Evolutionary conservation across 2,113 vertebrate species (phyloP).

Genomic region (Anser brachyrhynchus): DNA sequence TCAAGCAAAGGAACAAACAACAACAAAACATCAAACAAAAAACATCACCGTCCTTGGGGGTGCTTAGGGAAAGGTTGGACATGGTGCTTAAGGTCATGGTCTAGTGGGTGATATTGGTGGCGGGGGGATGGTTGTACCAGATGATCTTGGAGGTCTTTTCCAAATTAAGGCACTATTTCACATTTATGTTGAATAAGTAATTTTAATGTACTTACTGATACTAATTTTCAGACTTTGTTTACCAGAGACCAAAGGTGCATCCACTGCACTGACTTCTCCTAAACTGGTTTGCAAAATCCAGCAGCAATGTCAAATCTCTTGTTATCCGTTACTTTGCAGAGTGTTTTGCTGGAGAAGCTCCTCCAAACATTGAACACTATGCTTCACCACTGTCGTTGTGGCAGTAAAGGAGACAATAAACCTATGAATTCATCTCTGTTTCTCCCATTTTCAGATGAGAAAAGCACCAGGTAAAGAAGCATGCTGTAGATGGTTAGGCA

Average conservation of each 20-base stretch:
- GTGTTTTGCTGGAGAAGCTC: background rate
- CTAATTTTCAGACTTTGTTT: background rate
- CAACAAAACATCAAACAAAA: background rate
- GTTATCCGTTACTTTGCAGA: background rate
- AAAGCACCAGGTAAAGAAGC: background rate
- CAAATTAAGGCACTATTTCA: background rate
- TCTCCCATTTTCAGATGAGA: background rate
- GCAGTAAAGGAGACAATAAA: background rate
- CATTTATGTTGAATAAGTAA: background rate
- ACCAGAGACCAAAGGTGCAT: background rate
- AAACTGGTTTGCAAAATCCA: background rate
- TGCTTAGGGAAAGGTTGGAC: no score
- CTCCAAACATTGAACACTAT: background rate
- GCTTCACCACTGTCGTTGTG: background rate
- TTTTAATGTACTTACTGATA: background rate
- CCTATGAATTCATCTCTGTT: rapidly evolving
- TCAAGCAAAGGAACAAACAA: background rate
- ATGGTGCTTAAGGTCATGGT: no score
- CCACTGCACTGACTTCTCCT: rapidly evolving
- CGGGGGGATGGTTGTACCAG: no score
- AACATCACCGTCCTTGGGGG: no score
- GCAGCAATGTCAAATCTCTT: background rate
- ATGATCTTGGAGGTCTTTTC: no score
- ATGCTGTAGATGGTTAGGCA: background rate
- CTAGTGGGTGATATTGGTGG: no score